Conservation (phyloP, 2,113 vertebrate genomes). For the Lethenteron camtschaticum region DNA sequence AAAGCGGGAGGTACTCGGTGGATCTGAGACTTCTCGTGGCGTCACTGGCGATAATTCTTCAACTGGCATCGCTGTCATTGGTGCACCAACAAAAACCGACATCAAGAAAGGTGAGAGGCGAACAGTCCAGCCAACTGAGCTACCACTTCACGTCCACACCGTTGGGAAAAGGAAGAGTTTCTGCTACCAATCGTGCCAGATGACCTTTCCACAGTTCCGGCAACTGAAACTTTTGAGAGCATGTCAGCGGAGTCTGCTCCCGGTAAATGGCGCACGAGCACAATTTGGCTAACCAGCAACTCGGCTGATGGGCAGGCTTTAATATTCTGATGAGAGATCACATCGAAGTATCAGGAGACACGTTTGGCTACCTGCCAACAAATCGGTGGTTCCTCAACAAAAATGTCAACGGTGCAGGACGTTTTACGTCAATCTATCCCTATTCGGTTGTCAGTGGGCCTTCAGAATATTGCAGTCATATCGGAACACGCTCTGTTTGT, state of each 20-base stretch:
- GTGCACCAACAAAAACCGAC: background rate
- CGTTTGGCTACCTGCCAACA: background rate
- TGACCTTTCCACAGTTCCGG: background rate
- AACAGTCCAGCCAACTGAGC: slow-evolving; percentile 1
- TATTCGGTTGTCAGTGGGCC: background rate
- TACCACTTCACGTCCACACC: background rate
- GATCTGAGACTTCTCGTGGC: background rate
- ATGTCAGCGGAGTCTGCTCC: background rate
- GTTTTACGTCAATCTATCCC: background rate
- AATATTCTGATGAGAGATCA: slow-evolving; percentile 2
- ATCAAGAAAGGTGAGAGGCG: background rate
- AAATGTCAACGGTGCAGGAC: background rate
- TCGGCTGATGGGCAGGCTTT: background rate
- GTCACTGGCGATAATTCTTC: background rate
- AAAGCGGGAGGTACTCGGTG: background rate
- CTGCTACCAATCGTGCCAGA: background rate
- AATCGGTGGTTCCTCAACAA: background rate
- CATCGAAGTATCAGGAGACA: background rate
- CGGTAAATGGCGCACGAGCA: background rate
- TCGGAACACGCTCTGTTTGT: background rate
- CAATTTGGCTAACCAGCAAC: background rate
- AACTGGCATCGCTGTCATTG: background rate
- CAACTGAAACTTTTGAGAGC: background rate
- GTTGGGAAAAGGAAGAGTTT: background rate
- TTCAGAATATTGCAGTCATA: background rate